Evolutionary conservation across 1,140 invertebrate species (phyloP), one percentile per base, ranked within the genome.

Genomic region (Drosophila melanica): DNA sequence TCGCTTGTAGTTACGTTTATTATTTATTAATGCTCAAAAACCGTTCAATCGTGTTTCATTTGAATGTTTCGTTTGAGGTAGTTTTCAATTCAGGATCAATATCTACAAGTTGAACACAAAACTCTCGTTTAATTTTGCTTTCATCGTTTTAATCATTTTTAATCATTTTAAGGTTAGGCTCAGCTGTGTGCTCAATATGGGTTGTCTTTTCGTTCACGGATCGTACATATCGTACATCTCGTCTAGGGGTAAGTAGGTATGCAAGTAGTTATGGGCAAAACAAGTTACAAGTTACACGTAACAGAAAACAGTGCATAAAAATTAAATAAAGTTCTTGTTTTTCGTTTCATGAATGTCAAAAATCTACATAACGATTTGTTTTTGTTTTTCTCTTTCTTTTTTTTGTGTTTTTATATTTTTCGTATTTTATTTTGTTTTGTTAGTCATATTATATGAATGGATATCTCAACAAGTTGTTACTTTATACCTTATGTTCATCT

Each of bases 251-350:
- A 35, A 42, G 16, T 65, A 51, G 41, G 44, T 69, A 42, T 62
- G 35, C 54, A 53, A 51, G 50, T 60, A 47, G 42, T 67, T 63
- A 42, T 62, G 77, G 77, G 68, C 74, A 86, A 85, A 85, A 85
- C 79, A 79, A 87, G 72, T 78, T 79, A 67, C 63, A 66, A 77
- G 75, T 87, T 84, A 87, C 84, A 89, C 84, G 42, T 84, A 89
- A 89, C 84, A 80, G 57, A 89, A 89, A 89, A 89, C 84, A 89
- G 84, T 89, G 84, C 84, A 89, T 89, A 89, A 89, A 89, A 87
- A 84, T 87, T 42, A 87, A 87, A 84, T 85, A 87, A 79, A 82
- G 51, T 79, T 67, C 42, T 79, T 59, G 50, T 44, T 30, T 71
- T 82, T 62, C 54, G 44, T 69, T 66, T 48, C 18, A 16, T 64